A percentile compares a stretch with the other conserved stretches of the same genome.
Conservation (phyloP, 2,797 vertebrate species). For the Poeciliopsis infans region DNA sequence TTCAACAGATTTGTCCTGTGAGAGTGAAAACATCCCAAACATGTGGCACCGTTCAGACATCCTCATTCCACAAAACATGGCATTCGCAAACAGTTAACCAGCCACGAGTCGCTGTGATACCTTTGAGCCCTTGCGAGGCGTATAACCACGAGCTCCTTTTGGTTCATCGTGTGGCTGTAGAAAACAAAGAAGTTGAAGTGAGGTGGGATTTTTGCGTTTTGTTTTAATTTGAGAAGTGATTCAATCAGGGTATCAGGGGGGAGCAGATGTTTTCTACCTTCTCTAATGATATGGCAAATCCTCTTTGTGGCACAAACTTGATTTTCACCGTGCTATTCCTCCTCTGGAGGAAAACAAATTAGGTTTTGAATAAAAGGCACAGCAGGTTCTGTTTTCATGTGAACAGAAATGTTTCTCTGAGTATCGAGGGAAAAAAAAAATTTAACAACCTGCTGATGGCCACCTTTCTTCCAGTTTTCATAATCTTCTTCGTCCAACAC, state of each 20-base stretch:
- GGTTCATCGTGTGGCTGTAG: constrained; percentile 22
- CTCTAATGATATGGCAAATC: constrained; percentile 41
- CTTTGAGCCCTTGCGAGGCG: constrained; percentile 55
- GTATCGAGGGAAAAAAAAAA: not conserved
- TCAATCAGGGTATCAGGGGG: not conserved
- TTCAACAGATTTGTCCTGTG: constrained; percentile 47
- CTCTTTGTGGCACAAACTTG: constrained; percentile 64
- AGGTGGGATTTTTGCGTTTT: not conserved
- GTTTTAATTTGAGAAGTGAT: not conserved
- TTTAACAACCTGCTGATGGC: constrained; percentile 6
- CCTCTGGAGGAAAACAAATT: constrained; percentile 43
- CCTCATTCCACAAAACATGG: not conserved
- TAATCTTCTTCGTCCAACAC: constrained; percentile 13
- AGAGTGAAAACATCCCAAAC: not conserved
- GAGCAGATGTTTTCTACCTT: constrained; percentile 49
- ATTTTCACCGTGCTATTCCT: constrained; percentile 59
- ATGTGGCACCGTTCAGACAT: not conserved
- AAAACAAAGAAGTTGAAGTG: not conserved
- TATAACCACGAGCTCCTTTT: constrained; percentile 56
- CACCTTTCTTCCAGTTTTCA: constrained; percentile 39
- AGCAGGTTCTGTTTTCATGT: not conserved
- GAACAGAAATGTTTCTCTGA: not conserved
- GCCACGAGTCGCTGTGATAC: constrained; percentile 15
- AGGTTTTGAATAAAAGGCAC: not conserved
- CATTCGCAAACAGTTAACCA: not conserved